phyloP scores from a whole-genome alignment of 2,797 vertebrate species.

The Girardinus metallicus region DNA sequence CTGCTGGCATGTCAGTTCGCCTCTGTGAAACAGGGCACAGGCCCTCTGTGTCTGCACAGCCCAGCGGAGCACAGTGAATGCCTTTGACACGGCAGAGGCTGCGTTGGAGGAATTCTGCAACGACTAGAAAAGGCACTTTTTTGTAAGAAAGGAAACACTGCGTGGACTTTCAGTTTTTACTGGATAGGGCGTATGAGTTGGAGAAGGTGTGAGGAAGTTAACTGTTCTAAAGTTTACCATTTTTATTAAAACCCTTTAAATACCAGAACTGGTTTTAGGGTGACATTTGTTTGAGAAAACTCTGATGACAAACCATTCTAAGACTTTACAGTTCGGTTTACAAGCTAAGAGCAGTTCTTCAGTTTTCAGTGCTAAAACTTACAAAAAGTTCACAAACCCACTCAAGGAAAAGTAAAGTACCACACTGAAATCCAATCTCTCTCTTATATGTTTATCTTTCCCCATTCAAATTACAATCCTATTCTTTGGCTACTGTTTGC shows the following conservation, averaged over 20 bases:
- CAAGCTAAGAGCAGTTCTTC: background rate
- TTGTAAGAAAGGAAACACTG: slow-evolving; percentile 42
- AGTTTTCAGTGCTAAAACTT: background rate
- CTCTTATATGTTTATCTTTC: slow-evolving; percentile 15
- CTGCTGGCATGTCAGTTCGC: slow-evolving; percentile 40
- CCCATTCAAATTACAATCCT: slow-evolving; percentile 18
- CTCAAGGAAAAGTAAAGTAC: slow-evolving; percentile 3
- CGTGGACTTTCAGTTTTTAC: slow-evolving; percentile 41
- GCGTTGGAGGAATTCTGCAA: slow-evolving; percentile 41
- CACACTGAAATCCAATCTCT: background rate
- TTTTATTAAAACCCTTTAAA: background rate
- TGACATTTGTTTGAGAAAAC: background rate
- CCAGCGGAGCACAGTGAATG: slow-evolving; percentile 63
- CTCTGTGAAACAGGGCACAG: slow-evolving; percentile 44
- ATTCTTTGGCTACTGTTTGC: slow-evolving; percentile 30
- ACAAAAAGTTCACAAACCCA: background rate
- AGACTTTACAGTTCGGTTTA: background rate
- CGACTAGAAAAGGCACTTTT: slow-evolving; percentile 42
- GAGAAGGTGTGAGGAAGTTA: background rate
- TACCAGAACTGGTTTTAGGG: background rate
- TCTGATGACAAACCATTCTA: background rate
- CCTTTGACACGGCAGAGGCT: slow-evolving; percentile 60
- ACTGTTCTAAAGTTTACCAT: background rate
- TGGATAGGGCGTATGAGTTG: slow-evolving; percentile 9
- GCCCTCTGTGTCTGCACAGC: slow-evolving; percentile 53